These are phyloP conservation scores for Drosophila azteca DNA, from an alignment of 1,140 invertebrate genomes.

Conservation along the genomic window DNA sequence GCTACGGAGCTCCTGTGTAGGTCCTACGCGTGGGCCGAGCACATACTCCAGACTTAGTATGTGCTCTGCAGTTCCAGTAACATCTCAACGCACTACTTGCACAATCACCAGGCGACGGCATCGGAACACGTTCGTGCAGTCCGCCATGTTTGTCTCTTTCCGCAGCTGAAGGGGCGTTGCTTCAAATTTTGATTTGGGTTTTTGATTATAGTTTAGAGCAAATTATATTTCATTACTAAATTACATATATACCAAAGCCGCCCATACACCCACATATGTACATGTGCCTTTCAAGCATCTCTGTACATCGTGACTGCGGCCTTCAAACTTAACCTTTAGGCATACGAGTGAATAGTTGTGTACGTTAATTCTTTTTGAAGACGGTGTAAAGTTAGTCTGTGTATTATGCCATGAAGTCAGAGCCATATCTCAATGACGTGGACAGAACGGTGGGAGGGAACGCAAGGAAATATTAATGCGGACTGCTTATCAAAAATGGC, in stretches of 20 bases:
- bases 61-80: no score
- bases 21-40: no score
- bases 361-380: no score
- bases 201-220: neutral
- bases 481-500: conserved; percentile 79
- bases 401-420: conserved; percentile 12
- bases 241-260: neutral
- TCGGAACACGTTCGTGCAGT: conserved; percentile 55
- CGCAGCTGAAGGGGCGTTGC: neutral
- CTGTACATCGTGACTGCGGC: no score
- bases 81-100: no score
- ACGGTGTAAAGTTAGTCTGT: neutral
- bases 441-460: conserved; percentile 50
- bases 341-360: no score
- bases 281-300: no score
- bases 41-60: no score
- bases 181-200: neutral
- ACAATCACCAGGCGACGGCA: conserved; percentile 58
- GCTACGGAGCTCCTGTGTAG: no score
- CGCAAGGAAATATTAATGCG: conserved; percentile 73
- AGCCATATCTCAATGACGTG: conserved; percentile 17
- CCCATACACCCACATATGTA: no score
- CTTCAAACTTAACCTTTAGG: neutral
- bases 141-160: conserved; percentile 37
- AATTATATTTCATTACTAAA: neutral